Conservation (phyloP, 1,140 invertebrate species). For the Heterodera schachtii region DNA sequence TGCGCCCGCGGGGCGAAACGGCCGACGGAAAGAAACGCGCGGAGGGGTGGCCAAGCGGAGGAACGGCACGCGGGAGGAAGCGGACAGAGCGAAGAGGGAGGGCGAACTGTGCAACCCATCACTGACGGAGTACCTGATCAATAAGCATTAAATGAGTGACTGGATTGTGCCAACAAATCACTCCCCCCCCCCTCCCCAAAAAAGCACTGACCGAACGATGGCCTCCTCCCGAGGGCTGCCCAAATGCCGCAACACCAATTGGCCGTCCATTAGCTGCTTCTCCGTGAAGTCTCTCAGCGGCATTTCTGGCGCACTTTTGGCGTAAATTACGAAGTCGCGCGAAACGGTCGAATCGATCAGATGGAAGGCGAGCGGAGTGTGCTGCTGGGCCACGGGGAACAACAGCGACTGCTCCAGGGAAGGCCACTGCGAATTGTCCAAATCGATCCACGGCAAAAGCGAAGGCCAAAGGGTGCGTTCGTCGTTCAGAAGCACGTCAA, state of each 20-base stretch:
- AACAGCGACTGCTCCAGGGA: conserved; percentile 11
- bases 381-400: conserved; percentile 14
- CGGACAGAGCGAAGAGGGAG: conserved; percentile 15
- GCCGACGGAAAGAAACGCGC: background rate
- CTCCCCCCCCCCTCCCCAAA: background rate
- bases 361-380: conserved; percentile 43
- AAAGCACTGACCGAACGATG: conserved; percentile 7
- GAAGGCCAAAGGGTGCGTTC: conserved; percentile 54
- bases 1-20: background rate
- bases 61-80: conserved; percentile 7
- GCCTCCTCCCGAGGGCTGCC: conserved; percentile 18
- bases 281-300: conserved; percentile 53
- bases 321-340: conserved; percentile 45
- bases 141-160: background rate
- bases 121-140: conserved; percentile 55
- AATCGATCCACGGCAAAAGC: conserved; percentile 55
- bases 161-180: background rate
- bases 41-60: background rate
- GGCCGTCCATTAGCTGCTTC: conserved; percentile 46
- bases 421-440: conserved; percentile 35
- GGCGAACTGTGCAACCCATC: conserved; percentile 54
- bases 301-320: conserved; percentile 38
- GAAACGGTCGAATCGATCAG: conserved; percentile 48
- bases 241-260: conserved; percentile 56
- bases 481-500: conserved; percentile 36